A percentile compares a stretch with the other conserved stretches of the same genome.
phyloP scores from a whole-genome alignment of 1,140 invertebrate genomes.

The Neelides sp. region DNA sequence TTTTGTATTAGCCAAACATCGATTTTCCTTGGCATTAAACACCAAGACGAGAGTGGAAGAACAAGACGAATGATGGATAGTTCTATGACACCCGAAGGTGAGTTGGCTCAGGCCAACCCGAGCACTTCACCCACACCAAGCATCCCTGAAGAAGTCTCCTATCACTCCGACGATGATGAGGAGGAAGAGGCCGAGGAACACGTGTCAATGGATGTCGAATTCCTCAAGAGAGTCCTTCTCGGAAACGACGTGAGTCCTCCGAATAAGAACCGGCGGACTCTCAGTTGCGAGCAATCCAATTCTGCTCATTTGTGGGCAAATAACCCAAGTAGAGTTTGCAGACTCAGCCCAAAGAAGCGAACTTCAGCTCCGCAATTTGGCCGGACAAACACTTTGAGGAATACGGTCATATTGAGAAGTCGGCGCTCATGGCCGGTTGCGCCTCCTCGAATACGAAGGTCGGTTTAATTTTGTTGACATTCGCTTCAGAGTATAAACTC shows the following conservation, averaged over 20 bases:
- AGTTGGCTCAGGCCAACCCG: neutral
- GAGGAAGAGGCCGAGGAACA: conserved; percentile 3
- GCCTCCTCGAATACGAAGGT: conserved; percentile 15
- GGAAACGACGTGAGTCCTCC: conserved; percentile 14
- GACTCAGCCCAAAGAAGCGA: conserved; percentile 17
- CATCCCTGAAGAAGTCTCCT: neutral
- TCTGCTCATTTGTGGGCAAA: conserved; percentile 17
- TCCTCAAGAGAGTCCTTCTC: conserved; percentile 19
- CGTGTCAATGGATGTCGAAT: conserved; percentile 15
- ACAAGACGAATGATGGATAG: neutral
- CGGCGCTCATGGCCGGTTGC: conserved; percentile 23
- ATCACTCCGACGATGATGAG: neutral
- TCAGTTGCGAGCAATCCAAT: conserved; percentile 15
- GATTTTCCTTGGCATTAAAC: no score
- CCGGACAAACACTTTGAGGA: conserved; percentile 14
- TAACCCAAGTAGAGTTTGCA: conserved; percentile 2
- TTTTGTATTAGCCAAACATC: no score
- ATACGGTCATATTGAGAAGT: conserved; percentile 15
- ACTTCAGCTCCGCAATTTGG: conserved; percentile 26
- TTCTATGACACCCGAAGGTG: neutral
- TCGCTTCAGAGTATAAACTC: no score
- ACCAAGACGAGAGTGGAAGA: neutral
- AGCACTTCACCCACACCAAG: neutral
- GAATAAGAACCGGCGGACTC: conserved; percentile 12
- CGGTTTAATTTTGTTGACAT: neutral